Base-by-base conservation (phyloP, 2,888 invertebrate species). In the Nycteola revayana region DNA sequence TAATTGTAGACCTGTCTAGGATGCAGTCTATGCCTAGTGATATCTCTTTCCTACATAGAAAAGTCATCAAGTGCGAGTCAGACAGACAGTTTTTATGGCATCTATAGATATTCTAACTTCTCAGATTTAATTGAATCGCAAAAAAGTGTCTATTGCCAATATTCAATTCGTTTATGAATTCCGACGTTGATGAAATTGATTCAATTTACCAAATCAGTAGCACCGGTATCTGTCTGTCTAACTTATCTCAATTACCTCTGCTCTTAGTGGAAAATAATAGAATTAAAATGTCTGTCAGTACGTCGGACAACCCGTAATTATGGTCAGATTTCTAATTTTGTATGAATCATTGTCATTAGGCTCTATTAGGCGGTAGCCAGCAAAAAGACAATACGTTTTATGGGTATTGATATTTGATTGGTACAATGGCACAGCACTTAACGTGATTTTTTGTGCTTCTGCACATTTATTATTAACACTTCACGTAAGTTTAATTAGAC, bases 331-430 rank as follows among this genome's bases (percentile, higher is more conserved):
- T 44, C 49, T 61, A 60, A 71, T 66, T 75, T 71, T 56, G 49
- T 60, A 42, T 55, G 65, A 75, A 74, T 78, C 77, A 76, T 75
- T 79, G 67, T 67, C 72, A 80, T 83, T 80, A 81, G 40, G 25
- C 27, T 53, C 53, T 66, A 66, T 69, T 71, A 66, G 59, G 53
- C 49, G 56, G 72, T 66, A 69, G 68, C 65, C 32, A 50, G 46
- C 63, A 72, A 70, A 71, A 71, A 71, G 62, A 65, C 65, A 66
- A 71, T 68, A 62, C 65, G 56, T 49, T 63, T 49, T 49, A 7
- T 14, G 38, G 60, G 37, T 66, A 73, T 67, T 62, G 66, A 64
- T 54, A 66, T 60, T 55, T 63, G 61, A 63, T 63, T 66, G 63
- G 57, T 51, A 56, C 46, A 63, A 62, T 66, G 61, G 56, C 50